A percentile compares a stretch with the other conserved stretches of the same genome.
phyloP scores from a whole-genome alignment of 2,888 invertebrate genomes.

The Dolichopus griseipennis region DNA sequence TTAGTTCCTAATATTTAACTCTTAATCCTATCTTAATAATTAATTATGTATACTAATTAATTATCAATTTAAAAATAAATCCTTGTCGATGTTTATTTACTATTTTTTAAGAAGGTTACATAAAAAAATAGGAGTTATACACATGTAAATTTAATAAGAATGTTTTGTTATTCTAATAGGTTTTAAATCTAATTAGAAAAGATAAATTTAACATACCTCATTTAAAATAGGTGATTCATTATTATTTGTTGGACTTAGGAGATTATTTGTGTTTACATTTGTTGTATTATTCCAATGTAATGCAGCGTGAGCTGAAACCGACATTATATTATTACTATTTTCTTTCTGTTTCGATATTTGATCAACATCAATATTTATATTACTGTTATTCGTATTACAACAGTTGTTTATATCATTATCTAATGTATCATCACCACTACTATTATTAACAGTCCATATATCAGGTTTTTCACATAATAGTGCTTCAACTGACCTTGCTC shows the following conservation, averaged over 20 bases:
- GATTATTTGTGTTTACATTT: neutral
- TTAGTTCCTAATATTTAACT: too few species aligned
- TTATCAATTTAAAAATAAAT: too few species aligned
- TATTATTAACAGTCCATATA: slow-evolving; percentile 15
- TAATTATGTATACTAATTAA: too few species aligned
- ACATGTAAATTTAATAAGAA: too few species aligned
- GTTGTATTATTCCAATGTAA: neutral
- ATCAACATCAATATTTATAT: neutral
- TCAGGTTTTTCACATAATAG: slow-evolving; percentile 56
- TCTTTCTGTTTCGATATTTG: neutral
- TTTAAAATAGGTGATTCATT: neutral
- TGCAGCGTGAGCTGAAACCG: neutral
- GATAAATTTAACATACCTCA: slow-evolving; percentile 7
- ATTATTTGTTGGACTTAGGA: neutral
- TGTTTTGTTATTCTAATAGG: too few species aligned
- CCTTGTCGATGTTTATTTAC: too few species aligned
- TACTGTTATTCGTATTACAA: neutral
- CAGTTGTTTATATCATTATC: neutral
- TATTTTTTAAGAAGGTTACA: too few species aligned
- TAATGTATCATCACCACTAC: neutral
- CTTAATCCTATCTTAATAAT: too few species aligned
- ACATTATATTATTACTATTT: neutral
- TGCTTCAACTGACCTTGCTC: slow-evolving; percentile 79
- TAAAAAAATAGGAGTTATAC: too few species aligned
- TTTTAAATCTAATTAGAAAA: neutral